phyloP scores from a whole-genome alignment of 2,797 vertebrate species.

The Coregonus ussuriensis region DNA sequence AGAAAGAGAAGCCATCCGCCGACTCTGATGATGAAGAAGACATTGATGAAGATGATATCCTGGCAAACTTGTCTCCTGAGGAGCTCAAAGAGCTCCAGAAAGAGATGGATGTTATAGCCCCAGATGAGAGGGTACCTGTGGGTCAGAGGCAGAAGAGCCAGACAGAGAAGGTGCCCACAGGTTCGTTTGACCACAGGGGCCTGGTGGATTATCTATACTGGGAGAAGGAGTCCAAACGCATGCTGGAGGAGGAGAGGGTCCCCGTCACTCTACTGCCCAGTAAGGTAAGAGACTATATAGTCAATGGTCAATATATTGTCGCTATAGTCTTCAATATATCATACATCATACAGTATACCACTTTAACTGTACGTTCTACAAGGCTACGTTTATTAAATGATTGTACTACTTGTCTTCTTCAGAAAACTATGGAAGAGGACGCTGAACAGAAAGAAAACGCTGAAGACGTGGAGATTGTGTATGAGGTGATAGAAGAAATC shows the following conservation, averaged over 20 bases:
- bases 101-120: constrained; percentile 95
- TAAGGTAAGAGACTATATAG: constrained; percentile 75
- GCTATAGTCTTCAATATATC: neutral
- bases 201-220: constrained; percentile 94
- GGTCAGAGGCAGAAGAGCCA: constrained; percentile 96
- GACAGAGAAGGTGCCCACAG: constrained; percentile 90
- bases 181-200: constrained; percentile 90
- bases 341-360: neutral
- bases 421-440: constrained; percentile 65
- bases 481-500: constrained; percentile 66
- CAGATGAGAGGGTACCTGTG: constrained; percentile 87
- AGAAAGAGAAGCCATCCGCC: constrained; percentile 87
- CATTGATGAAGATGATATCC: constrained; percentile 88
- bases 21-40: constrained; percentile 63
- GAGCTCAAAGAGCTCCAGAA: constrained; percentile 91
- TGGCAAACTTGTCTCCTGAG: constrained; percentile 91
- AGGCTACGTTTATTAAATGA: neutral
- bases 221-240: constrained; percentile 92
- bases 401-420: constrained; percentile 35
- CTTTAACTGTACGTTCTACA: neutral
- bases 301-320: neutral
- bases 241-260: constrained; percentile 92
- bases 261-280: constrained; percentile 88
- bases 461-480: constrained; percentile 52
- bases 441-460: constrained; percentile 44